Base-by-base conservation (phyloP, 2,888 invertebrate genomes). In the Eupithecia exiguata region DNA sequence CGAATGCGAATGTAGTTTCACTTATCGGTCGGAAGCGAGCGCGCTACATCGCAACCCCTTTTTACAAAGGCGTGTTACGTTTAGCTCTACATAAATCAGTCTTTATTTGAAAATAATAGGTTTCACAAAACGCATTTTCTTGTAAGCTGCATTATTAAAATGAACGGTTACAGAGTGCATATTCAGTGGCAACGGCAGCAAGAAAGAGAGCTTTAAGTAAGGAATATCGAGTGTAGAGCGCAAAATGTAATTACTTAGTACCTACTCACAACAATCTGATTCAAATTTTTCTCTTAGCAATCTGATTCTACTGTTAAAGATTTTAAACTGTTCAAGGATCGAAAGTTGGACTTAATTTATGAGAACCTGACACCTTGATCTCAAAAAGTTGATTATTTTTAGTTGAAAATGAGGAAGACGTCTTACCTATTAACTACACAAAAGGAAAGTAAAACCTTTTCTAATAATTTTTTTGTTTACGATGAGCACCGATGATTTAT, bases 1-100 rank as follows among this genome's bases (percentile, higher is more conserved):
- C 69, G 61, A 65, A 63, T 46, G 35, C 30, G 53, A 69, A 65
- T 65, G 43, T 69, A 72, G 71, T 69, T 69, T 72, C 43, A 65
- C 68, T 70, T 72, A 72, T 72, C 72, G 40, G 65, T 25, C 53
- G 65, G 72, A 69, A 72, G 38, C 21, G 68, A 71, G 38, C 36
- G 62, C 69, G 49, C 69, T 66, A 58, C 73, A 43, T 67, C 62
- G 63, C 38, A 69, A 70, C 76, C 70, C 66, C 68, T 66, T 73
- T 63, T 66, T 66, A 66, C 38, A 66, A n/a, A 38, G 66, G 66
- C 5, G 38, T 25, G 66, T 25, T 66, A 66, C 66, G 40, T 5
- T 66, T 66, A 25, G 66, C 66, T 40, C 66, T 43, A 5, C 16
- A 16, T 25, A 53, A 21, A 65, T 65, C n/a, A n/a, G n/a, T 58